Evolutionary conservation across 2,113 vertebrate species (phyloP), one percentile per base, ranked within the genome.

Genomic region (Sceloporus tristichus): DNA sequence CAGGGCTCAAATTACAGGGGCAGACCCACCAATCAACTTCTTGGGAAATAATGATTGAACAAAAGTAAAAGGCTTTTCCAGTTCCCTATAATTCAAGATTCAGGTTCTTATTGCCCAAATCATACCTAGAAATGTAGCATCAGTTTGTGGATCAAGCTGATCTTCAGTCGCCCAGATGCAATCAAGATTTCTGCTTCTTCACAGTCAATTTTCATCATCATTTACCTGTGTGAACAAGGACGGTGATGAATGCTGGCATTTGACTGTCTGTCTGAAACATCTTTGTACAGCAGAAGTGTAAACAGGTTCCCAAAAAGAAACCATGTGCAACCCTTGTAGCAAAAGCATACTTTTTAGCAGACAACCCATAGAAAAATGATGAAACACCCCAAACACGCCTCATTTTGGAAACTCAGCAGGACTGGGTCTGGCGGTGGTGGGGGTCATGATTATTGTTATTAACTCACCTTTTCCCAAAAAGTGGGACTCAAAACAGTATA

Each of bases 41-140:
- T 25, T 40, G 4, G 48, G 18, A 27, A 9, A 70, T 5, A 16
- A 18, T 66, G 34, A 23, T 40, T 21, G 40, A 25, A 21, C 27
- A 34, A 25, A n/a, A 70, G 19, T 9, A 18, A 9, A 73, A 66
- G 42, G 4, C 42, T 84, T 54, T 9, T 56, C 4, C 4, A 23
- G 11, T 53, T 1, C 48, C 54, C 66, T 18, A 27, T 14, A 27
- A 66, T 59, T 21, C 9, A 19, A 62, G 59, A 53, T 25, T 74
- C 71, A 38, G 34, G n/a, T n/a, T 34, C 71, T 76, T 76, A 9
- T 29, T 79, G 2, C 80, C n/a, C 0, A 13, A 5, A 56, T 23
- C 89, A 75, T 90, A 91, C 93, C 92, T 79, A 88, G 82, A 54
- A 40, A 53, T 9, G 10, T 19, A 48, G 48, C 11, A 14, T 19